phyloP scores from a whole-genome alignment of 1,140 invertebrate species.

The Parapsyche elsis region DNA sequence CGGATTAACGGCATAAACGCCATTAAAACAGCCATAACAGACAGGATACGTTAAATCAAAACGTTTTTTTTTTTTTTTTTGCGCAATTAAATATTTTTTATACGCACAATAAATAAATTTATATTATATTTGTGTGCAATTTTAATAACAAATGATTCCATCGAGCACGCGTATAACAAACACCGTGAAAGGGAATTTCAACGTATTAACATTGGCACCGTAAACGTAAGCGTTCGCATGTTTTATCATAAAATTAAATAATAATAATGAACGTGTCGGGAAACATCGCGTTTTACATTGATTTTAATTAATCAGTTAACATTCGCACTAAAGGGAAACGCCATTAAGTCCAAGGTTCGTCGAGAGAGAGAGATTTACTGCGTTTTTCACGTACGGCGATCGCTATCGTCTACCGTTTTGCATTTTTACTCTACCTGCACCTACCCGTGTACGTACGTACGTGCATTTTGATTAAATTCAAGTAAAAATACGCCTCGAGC shows the following conservation, averaged over 20 bases:
- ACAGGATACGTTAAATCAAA: constrained; percentile 7
- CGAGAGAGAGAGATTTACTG: too few species aligned
- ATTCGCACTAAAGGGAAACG: constrained; percentile 33
- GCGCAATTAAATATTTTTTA: background rate
- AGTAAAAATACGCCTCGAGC: background rate
- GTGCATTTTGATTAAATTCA: background rate
- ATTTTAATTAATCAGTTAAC: constrained; percentile 34
- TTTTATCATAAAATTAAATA: constrained; percentile 27
- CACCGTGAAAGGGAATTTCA: constrained; percentile 17
- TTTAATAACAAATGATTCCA: constrained; percentile 10
- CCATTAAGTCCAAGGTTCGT: constrained; percentile 35
- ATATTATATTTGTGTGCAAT: background rate
- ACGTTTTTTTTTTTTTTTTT: too few species aligned
- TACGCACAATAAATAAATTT: too few species aligned
- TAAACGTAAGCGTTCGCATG: constrained; percentile 18
- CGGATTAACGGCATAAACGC: constrained; percentile 16
- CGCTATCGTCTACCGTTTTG: background rate
- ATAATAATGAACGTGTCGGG: background rate
- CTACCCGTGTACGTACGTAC: background rate
- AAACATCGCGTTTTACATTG: constrained; percentile 34
- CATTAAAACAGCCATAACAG: constrained; percentile 10
- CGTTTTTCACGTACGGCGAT: too few species aligned
- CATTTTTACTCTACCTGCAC: background rate
- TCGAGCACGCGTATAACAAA: too few species aligned
- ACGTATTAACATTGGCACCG: background rate